Conservation (phyloP, 2,888 invertebrate species). For the Steinernema hermaphroditum region DNA sequence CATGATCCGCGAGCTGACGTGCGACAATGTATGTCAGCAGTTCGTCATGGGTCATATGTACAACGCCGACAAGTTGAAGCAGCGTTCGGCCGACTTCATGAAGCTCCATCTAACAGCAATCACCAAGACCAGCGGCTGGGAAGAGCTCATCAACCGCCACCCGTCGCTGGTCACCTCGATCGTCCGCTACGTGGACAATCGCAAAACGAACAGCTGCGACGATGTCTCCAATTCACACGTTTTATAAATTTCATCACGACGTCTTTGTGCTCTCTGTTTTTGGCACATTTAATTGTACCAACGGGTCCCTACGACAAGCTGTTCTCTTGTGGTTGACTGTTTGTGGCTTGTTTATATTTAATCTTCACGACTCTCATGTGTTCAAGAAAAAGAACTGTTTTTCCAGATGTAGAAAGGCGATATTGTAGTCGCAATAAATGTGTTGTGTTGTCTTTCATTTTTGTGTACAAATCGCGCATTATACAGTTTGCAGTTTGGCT, state of each 20-base stretch:
- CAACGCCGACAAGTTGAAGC: conserved; percentile 51
- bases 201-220: background rate
- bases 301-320: background rate
- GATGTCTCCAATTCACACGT: background rate
- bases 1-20: conserved; percentile 56
- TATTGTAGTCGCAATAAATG: too few relatives aligned
- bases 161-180: conserved; percentile 64
- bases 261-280: background rate
- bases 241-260: background rate
- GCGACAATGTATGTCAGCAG: conserved; percentile 64
- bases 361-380: too few relatives aligned
- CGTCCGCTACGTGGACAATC: conserved; percentile 47
- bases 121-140: conserved; percentile 52
- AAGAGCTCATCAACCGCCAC: conserved; percentile 54
- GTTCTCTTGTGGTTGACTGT: background rate
- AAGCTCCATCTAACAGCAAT: conserved; percentile 36
- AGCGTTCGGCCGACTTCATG: conserved; percentile 62
- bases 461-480: too few relatives aligned
- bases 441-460: too few relatives aligned
- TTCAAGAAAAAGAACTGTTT: too few relatives aligned
- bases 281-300: background rate
- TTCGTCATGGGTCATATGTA: conserved; percentile 65
- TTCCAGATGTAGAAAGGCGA: too few relatives aligned
- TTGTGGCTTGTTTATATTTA: too few relatives aligned
- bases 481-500: too few relatives aligned